These are phyloP conservation scores for Hoplostethus mediterraneus DNA, from an alignment of 2,797 vertebrate genomes.

Conservation along the genomic window DNA sequence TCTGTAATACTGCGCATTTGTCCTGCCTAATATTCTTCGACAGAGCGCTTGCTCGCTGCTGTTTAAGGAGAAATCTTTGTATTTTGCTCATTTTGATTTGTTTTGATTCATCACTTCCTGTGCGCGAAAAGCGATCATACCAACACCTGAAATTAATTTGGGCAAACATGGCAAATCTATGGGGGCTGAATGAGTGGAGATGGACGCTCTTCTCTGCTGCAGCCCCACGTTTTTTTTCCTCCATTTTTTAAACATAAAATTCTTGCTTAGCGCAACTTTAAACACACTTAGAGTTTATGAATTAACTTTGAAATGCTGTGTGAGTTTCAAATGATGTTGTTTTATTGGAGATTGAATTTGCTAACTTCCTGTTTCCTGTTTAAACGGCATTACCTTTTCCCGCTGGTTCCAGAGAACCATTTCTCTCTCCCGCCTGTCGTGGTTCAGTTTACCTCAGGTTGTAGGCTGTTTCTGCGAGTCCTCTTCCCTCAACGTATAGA, in stretches of 20 bases:
- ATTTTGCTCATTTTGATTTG: no score
- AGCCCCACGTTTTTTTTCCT: no score
- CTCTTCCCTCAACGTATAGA: background rate
- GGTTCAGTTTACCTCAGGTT: no score
- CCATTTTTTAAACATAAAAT: background rate
- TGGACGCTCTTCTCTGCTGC: background rate
- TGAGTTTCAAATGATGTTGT: background rate
- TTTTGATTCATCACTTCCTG: no score
- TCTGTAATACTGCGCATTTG: no score
- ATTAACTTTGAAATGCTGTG: background rate
- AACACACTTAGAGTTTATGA: background rate
- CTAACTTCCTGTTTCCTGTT: background rate
- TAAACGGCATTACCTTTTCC: background rate
- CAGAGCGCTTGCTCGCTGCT: no score
- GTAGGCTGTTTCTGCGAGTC: background rate
- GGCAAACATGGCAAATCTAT: no score
- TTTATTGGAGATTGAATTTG: background rate
- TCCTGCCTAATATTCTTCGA: no score
- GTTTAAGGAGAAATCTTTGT: no score
- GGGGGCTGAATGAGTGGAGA: background rate
- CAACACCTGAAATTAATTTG: no score
- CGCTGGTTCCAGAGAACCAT: background rate
- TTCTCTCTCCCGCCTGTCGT: no score
- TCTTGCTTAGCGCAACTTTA: background rate
- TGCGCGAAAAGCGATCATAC: no score